These are phyloP conservation scores for Rhabdornis inornatus DNA, from an alignment of 2,113 vertebrate genomes.

Conservation along the genomic window DNA sequence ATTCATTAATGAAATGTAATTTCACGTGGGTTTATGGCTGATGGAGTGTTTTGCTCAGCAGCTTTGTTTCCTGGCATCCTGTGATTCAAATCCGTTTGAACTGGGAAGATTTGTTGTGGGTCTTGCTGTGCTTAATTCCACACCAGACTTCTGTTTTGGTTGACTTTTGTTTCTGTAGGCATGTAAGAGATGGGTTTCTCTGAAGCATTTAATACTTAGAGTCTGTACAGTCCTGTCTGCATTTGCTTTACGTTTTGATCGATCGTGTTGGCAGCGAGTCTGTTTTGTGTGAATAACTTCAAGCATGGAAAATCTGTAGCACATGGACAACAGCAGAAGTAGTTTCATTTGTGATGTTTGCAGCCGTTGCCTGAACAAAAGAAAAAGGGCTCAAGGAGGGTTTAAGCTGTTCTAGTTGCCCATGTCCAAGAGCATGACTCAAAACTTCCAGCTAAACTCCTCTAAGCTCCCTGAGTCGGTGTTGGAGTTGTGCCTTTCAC, in stretches of 20 bases:
- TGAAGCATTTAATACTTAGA: background rate
- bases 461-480: background rate
- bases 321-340: background rate
- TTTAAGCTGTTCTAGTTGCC: background rate
- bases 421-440: background rate
- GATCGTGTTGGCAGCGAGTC: rapidly evolving
- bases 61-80: background rate
- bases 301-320: background rate
- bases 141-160: background rate
- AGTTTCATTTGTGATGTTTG: background rate
- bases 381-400: background rate
- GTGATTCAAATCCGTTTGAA: background rate
- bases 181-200: background rate
- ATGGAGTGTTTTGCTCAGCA: background rate
- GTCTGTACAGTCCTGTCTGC: background rate
- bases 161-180: background rate
- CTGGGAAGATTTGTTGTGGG: background rate
- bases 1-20: background rate
- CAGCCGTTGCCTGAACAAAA: background rate
- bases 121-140: background rate
- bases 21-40: background rate
- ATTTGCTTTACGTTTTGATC: background rate
- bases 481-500: background rate
- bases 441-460: background rate
- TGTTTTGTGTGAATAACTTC: background rate